Evolutionary conservation across 2,888 invertebrate genomes (phyloP).

Genomic region (Drosophila prostipennis): DNA sequence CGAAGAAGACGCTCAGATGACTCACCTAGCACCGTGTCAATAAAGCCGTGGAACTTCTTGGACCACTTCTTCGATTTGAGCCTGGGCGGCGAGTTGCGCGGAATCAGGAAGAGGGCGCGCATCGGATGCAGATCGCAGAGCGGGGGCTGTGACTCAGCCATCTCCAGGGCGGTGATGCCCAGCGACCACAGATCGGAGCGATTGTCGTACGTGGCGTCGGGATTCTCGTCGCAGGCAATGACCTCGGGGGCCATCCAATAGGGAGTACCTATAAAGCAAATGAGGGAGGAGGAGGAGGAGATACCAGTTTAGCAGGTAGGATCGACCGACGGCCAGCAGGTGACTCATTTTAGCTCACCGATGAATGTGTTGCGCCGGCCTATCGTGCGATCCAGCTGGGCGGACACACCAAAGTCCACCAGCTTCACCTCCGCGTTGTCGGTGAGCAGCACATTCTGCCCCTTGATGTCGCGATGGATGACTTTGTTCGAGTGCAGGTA

Average conservation of each 20-base stretch:
- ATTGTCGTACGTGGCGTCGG: conserved; percentile 99
- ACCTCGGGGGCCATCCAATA: conserved; percentile 99
- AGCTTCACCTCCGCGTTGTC: conserved; percentile 99
- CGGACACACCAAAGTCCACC: conserved; percentile 99
- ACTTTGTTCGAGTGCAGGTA: conserved; percentile 99
- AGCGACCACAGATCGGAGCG: conserved; percentile 95
- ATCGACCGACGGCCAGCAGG: not conserved
- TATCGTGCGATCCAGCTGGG: conserved; percentile 99
- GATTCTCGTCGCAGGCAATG: conserved; percentile 99
- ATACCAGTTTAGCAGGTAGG: conserved; percentile 42
- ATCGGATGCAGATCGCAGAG: conserved; percentile 99
- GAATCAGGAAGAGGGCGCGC: conserved; percentile 99
- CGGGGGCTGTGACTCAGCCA: conserved; percentile 99
- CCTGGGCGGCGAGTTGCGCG: conserved; percentile 98
- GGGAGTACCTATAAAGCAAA: conserved; percentile 92
- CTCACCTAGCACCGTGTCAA: conserved; percentile 94
- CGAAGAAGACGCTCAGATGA: conserved; percentile 17
- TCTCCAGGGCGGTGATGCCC: conserved; percentile 99
- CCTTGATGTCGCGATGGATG: conserved; percentile 99
- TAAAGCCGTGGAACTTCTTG: conserved; percentile 98
- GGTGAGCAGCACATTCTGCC: conserved; percentile 99
- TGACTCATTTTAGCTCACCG: conserved; percentile 70
- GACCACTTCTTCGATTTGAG: conserved; percentile 99
- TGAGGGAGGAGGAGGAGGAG: too few species aligned
- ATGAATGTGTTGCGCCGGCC: conserved; percentile 99